Conservation (phyloP, 2,888 invertebrate genomes). For the Coremacera marginata region DNA sequence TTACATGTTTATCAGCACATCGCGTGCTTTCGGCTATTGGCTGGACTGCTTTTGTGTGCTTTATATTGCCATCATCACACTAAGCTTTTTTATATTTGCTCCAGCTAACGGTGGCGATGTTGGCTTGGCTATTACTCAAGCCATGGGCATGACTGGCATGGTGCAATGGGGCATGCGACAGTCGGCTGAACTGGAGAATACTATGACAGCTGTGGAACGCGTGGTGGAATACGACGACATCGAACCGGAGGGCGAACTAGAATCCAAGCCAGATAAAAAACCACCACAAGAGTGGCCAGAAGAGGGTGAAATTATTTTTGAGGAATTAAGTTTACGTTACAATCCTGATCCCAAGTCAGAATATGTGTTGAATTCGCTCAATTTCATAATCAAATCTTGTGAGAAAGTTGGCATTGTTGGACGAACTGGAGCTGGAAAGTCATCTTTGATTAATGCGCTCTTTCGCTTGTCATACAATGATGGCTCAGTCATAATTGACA, state of each 20-base stretch:
- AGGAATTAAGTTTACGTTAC: constrained; percentile 80
- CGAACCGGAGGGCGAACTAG: constrained; percentile 72
- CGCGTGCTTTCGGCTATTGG: constrained; percentile 94
- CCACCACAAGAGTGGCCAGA: constrained; percentile 82
- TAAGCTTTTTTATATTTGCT: constrained; percentile 83
- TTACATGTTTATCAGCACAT: constrained; percentile 90
- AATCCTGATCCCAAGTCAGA: constrained; percentile 74
- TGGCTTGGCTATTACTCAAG: constrained; percentile 84
- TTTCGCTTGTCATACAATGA: constrained; percentile 84
- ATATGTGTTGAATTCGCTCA: constrained; percentile 80
- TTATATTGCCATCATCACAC: constrained; percentile 88
- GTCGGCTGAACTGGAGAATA: constrained; percentile 89
- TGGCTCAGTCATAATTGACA: constrained; percentile 87
- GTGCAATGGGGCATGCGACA: constrained; percentile 90
- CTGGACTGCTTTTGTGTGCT: constrained; percentile 89
- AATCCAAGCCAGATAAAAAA: constrained; percentile 74
- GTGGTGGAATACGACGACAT: constrained; percentile 77
- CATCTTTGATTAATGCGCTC: constrained; percentile 77
- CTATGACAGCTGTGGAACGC: constrained; percentile 91
- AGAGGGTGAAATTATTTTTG: constrained; percentile 77
- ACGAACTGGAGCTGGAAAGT: constrained; percentile 81
- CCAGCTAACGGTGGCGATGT: constrained; percentile 79
- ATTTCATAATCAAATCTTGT: constrained; percentile 73
- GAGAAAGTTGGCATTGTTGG: constrained; percentile 82
- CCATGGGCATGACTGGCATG: constrained; percentile 80